A percentile compares a stretch with the other conserved stretches of the same genome.
These are phyloP conservation scores for Rhingia campestris DNA, from an alignment of 2,888 invertebrate genomes.

Conservation along the genomic window DNA sequence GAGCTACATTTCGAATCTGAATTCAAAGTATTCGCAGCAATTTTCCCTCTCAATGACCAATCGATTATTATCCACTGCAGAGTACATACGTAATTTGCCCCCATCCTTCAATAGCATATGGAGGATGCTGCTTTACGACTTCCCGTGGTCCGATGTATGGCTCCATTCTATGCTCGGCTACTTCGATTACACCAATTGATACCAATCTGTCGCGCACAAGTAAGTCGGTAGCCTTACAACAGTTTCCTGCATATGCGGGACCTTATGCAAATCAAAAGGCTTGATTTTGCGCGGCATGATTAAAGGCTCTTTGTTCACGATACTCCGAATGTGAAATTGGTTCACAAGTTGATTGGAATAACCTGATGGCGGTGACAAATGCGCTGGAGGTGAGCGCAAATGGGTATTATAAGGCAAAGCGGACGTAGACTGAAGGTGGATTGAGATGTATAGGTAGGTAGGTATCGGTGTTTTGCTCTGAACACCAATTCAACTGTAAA, in stretches of 20 bases:
- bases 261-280: slow-evolving; percentile 71
- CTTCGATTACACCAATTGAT: slow-evolving; percentile 74
- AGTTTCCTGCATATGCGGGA: slow-evolving; percentile 66
- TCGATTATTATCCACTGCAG: slow-evolving; percentile 55
- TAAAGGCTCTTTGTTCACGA: slow-evolving; percentile 71
- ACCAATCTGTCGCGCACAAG: slow-evolving; percentile 72
- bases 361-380: slow-evolving; percentile 73
- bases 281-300: slow-evolving; percentile 70
- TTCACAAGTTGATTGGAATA: slow-evolving; percentile 65
- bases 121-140: slow-evolving; percentile 38
- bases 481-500: slow-evolving; percentile 63
- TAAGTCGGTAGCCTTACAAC: slow-evolving; percentile 34
- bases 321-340: slow-evolving; percentile 60
- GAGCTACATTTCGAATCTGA: slow-evolving; percentile 14
- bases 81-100: slow-evolving; percentile 39
- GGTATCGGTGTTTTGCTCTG: slow-evolving; percentile 3
- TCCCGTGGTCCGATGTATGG: slow-evolving; percentile 25
- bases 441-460: background rate
- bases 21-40: slow-evolving; percentile 48
- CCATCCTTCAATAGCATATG: slow-evolving; percentile 20
- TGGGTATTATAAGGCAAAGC: slow-evolving; percentile 48
- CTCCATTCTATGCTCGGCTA: slow-evolving; percentile 60
- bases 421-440: slow-evolving; percentile 17
- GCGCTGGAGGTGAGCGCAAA: slow-evolving; percentile 67
- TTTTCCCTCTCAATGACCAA: slow-evolving; percentile 59